Evolutionary conservation across 2,888 invertebrate genomes (phyloP), one percentile per base, ranked within the genome.

Genomic region (Lacanobia oleracea): DNA sequence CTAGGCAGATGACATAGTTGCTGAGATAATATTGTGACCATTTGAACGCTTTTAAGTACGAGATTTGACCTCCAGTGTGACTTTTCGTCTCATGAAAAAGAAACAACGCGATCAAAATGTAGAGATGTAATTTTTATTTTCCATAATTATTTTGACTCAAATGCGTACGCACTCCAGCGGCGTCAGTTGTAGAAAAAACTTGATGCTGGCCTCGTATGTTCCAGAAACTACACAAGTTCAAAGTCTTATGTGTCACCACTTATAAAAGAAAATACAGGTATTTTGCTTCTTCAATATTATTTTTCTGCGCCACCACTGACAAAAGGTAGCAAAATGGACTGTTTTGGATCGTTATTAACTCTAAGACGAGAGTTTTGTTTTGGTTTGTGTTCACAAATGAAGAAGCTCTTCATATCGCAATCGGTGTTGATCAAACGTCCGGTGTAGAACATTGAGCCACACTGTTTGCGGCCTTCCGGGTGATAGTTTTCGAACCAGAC

Each of bases 351-450:
- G n/a, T n/a, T n/a, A 14, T 4, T 21, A 33, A 9, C 16, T 40
- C 27, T 16, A 16, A 37, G 6, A 23, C 18, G 59, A 14, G 27
- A 14, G n/a, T 18, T 8, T 43, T 21, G 12, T n/a, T 18, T 12
- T 12, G 62, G 48, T n/a, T 94, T 91, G 66, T 92, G 92, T 86
- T 94, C 94, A 71, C 95, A 94, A 60, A 95, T 92, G 74, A 93
- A 95, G 86, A 93, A 91, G 75, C 90, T 86, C 18, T 81, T 88
- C 1, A 73, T 82, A 0, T 82, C 72, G 65, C 94, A 95, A 18
- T 82, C 81, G 10, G 93, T 85, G 73, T 92, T 92, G 69, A 93
- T 93, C 1, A 94, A 86, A 0, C 83, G 77, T 7, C 94, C 94
- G 48, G 88, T 87, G 85, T 89, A 93, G 81, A 92, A 93, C 93